A percentile compares a stretch with the other conserved stretches of the same genome.
phyloP scores from a whole-genome alignment of 2,888 invertebrate genomes.

The Euproctis similis region DNA sequence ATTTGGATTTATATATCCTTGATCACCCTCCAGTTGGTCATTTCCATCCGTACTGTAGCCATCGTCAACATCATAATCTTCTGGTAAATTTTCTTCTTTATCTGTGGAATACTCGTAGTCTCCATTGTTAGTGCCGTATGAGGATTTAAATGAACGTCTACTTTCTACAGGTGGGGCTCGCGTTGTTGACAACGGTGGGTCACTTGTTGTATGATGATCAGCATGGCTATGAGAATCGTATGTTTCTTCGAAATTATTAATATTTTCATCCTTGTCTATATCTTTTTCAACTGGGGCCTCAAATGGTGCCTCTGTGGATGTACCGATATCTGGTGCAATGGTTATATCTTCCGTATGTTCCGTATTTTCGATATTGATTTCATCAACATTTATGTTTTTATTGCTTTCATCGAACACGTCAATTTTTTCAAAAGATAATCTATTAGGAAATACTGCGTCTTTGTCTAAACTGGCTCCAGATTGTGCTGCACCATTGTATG shows the following conservation, averaged over 20 bases:
- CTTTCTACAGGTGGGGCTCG: constrained; percentile 37
- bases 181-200: constrained; percentile 22
- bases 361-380: constrained; percentile 20
- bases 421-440: constrained; percentile 58
- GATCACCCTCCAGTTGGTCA: constrained; percentile 63
- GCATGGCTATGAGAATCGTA: constrained; percentile 45
- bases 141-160: constrained; percentile 50
- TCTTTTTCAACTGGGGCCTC: constrained; percentile 21
- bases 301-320: constrained; percentile 22
- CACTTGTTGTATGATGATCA: constrained; percentile 50
- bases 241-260: constrained; percentile 30
- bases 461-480: constrained; percentile 84
- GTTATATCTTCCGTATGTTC: constrained; percentile 21
- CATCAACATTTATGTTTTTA: constrained; percentile 54
- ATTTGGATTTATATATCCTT: constrained; percentile 73
- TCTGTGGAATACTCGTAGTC: constrained; percentile 57
- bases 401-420: constrained; percentile 59
- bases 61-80: constrained; percentile 64
- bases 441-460: constrained; percentile 61
- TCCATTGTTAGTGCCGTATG: constrained; percentile 34
- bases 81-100: constrained; percentile 48
- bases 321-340: constrained; percentile 11
- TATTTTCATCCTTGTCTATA: constrained; percentile 21
- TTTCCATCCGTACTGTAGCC: constrained; percentile 46
- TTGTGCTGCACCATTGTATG: constrained; percentile 87